Evolutionary conservation across 2,888 invertebrate species (phyloP), one percentile per base, ranked within the genome.

Genomic region (Apoderus coryli): DNA sequence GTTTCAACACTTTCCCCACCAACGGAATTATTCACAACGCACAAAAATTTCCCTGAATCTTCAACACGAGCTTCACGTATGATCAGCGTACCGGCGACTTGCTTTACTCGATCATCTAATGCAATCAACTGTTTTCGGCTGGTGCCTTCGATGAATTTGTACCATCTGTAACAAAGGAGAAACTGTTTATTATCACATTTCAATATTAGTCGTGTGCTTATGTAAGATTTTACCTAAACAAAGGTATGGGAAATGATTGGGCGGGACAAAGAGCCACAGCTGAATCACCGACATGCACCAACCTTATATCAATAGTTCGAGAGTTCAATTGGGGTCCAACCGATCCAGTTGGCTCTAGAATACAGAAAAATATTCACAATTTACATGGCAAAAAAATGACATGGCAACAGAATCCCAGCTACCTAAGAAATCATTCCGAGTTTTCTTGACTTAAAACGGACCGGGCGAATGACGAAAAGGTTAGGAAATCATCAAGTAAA

Each of bases 1-100:
- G 90, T 90, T 55, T 88, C 86, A 1, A 89, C 88, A 47, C 85
- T 85, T 57, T 90, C 88, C 12, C 85, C 84, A 16, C 93, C 93
- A 26, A 92, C 88, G 0, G 86, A 84, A 56, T 95, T 95, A 53
- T 88, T 89, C 2, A 90, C 92, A 39, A 89, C 84, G 56, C 93
- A 93, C 37, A 86, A 62, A 55, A 93, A 95, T 61, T 86, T 85
- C 48, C 92, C 93, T 39, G 88, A 88, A 59, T 95, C 93, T 48
- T 82, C 81, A 23, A 89, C 85, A 47, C 79, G 76, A 9, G 89
- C 88, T 53, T 88, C 84, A 41, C 81, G 76, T 44, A 95, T 89
- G 44, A 92, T 85, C 45, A 95, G 64, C 37, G 92, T 92, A 34
- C 92, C 92, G 37, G 90, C 89, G 10, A 88, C 84, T 64, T 90